Percentiles rank a stretch among this genome's conserved stretches.
Evolutionary conservation across 1,140 invertebrate genomes (phyloP).

Genomic region (Ceratina calcarata): DNA sequence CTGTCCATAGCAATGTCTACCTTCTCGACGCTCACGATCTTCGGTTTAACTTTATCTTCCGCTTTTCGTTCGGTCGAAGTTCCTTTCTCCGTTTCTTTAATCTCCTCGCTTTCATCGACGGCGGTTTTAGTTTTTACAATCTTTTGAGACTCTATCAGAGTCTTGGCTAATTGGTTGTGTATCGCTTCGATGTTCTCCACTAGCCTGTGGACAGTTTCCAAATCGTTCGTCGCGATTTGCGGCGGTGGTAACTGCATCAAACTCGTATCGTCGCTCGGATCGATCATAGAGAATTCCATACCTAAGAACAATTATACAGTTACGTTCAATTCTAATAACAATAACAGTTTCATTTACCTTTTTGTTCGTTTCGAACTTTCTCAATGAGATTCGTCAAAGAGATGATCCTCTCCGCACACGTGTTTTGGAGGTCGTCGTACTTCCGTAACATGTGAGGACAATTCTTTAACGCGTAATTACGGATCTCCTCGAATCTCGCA

Average conservation of each 20-base stretch:
- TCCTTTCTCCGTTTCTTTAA: slow-evolving; percentile 25
- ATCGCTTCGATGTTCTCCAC: slow-evolving; percentile 72
- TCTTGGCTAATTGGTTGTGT: slow-evolving; percentile 68
- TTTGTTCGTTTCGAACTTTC: slow-evolving; percentile 71
- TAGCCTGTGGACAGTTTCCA: slow-evolving; percentile 63
- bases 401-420: slow-evolving; percentile 73
- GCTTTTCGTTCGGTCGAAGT: slow-evolving; percentile 34
- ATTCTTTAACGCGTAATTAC: slow-evolving; percentile 58
- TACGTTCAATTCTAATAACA: too few species aligned
- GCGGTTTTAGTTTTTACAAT: slow-evolving; percentile 52
- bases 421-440: slow-evolving; percentile 72
- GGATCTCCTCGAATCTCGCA: slow-evolving; percentile 52
- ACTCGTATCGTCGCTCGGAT: slow-evolving; percentile 63
- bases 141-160: slow-evolving; percentile 69
- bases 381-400: slow-evolving; percentile 72
- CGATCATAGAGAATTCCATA: slow-evolving; percentile 58
- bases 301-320: slow-evolving; percentile 26
- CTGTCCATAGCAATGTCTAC: slow-evolving; percentile 66
- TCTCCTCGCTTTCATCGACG: background rate
- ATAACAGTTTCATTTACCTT: slow-evolving; percentile 55
- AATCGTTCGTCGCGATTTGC: slow-evolving; percentile 42
- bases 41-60: slow-evolving; percentile 62
- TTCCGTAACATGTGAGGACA: slow-evolving; percentile 70
- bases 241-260: slow-evolving; percentile 63
- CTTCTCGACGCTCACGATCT: slow-evolving; percentile 66